Base-by-base conservation (phyloP, 2,888 invertebrate genomes). In the Melanostoma mellinum region DNA sequence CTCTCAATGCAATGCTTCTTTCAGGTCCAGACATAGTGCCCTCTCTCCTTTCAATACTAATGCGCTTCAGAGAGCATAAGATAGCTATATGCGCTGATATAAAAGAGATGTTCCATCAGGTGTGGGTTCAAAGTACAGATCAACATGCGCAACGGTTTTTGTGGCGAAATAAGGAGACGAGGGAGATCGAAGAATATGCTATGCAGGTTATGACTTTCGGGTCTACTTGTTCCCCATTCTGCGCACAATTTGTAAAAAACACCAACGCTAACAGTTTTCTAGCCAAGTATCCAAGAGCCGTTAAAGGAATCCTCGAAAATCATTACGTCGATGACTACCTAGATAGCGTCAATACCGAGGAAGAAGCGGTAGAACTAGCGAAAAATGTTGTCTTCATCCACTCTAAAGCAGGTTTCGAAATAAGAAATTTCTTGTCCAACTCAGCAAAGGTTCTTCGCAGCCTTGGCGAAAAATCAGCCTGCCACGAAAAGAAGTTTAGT, bases 381-480 rank as follows among this genome's bases (percentile, higher is more conserved):
- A n/a, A n/a, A n/a, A n/a, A n/a, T n/a, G n/a, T n/a, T n/a, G n/a
- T n/a, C n/a, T n/a, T n/a, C n/a, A n/a, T n/a, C n/a, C n/a, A n/a
- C n/a, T n/a, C n/a, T n/a, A n/a, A n/a, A n/a, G n/a, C n/a, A n/a
- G n/a, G n/a, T n/a, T n/a, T n/a, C n/a, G n/a, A n/a, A n/a, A n/a
- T n/a, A n/a, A n/a, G n/a, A n/a, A 75, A 75, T 68, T 87, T 85
- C 86, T 53, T 85, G 5, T 85, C 86, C 2, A 48, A 61, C 9
- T 61, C 61, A 0, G 2, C 5, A 33, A 40, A 40, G 6, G 52
- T 52, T 0, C 20, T 20, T 20, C 20, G 20, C 20, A 20, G 20
- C 20, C 20, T 20, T 20, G 20, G 20, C 20, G 50, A 53, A 30
- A 53, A 33, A 9, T 38, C 52, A 10, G 40, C 53, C n/a, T 42